Conservation (phyloP, 2,888 invertebrate genomes). For the Agrotis ipsilon region DNA sequence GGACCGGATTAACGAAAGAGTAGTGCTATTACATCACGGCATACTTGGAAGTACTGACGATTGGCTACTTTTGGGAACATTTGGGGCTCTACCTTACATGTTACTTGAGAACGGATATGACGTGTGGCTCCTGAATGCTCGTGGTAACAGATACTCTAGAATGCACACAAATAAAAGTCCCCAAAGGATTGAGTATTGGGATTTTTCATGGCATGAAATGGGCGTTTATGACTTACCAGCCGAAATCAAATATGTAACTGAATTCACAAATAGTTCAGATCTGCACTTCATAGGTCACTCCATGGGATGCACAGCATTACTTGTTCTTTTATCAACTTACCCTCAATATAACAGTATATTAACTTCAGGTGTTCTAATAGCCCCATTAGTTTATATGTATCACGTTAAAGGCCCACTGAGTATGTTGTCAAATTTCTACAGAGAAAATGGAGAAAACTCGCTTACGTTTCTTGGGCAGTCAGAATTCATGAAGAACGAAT, state of each 20-base stretch:
- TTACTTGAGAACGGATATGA: constrained; percentile 89
- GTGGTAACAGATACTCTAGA: constrained; percentile 77
- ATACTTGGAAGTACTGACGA: constrained; percentile 76
- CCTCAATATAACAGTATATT: constrained; percentile 72
- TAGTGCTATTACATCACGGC: constrained; percentile 74
- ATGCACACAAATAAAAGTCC: constrained; percentile 57
- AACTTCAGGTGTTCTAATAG: constrained; percentile 71
- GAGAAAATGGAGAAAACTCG: constrained; percentile 51
- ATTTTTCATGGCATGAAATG: constrained; percentile 81
- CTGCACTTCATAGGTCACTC: constrained; percentile 76
- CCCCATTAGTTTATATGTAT: constrained; percentile 76
- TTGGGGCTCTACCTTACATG: constrained; percentile 72
- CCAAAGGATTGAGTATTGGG: constrained; percentile 68
- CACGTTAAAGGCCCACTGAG: constrained; percentile 72
- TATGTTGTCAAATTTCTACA: constrained; percentile 66
- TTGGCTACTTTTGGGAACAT: constrained; percentile 74
- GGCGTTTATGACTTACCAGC: constrained; percentile 75
- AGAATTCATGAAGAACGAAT: constrained; percentile 62
- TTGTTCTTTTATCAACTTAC: constrained; percentile 70
- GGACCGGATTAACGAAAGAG: constrained; percentile 32
- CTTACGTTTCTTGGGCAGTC: constrained; percentile 64
- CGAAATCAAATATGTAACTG: constrained; percentile 70
- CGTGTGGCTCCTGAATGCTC: constrained; percentile 90
- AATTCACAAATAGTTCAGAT: constrained; percentile 57
- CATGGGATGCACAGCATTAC: constrained; percentile 74